These are phyloP conservation scores for Arbacia lixula DNA, from an alignment of 53 echinoderm and acorn worm genomes.

Conservation along the genomic window DNA sequence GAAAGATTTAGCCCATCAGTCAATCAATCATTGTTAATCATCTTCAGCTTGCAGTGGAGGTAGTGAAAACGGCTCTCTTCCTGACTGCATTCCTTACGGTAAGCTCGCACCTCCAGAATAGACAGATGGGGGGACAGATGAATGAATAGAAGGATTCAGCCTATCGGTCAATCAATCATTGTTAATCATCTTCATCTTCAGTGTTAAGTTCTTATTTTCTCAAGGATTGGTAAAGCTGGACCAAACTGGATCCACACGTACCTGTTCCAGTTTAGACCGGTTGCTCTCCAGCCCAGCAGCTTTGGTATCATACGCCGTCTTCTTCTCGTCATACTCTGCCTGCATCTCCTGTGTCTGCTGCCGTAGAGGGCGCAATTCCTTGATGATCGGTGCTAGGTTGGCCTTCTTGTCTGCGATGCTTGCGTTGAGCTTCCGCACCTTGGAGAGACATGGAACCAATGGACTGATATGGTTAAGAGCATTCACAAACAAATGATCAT, in stretches of 20 bases:
- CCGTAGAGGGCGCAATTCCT: slow-evolving; percentile 86
- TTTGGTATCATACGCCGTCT: slow-evolving; percentile 81
- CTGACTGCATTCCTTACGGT: slow-evolving; percentile 92
- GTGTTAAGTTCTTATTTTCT: too few relatives aligned
- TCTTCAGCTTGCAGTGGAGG: slow-evolving; percentile 83
- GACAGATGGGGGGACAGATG: background rate
- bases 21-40: too few relatives aligned
- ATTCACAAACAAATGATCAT: too few relatives aligned
- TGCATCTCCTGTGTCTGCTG: slow-evolving; percentile 88
- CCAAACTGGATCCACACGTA: too few relatives aligned
- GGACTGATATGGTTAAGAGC: background rate
- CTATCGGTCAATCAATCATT: too few relatives aligned
- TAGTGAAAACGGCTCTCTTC: slow-evolving; percentile 96
- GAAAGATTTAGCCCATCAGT: too few relatives aligned
- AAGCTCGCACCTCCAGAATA: slow-evolving; percentile 86
- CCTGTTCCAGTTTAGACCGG: slow-evolving; percentile 96
- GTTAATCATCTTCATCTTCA: too few relatives aligned
- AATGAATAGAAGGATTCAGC: background rate
- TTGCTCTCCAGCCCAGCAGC: slow-evolving; percentile 95
- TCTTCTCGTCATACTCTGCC: slow-evolving; percentile 79
- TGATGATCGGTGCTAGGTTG: slow-evolving; percentile 88
- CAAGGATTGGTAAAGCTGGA: too few relatives aligned
- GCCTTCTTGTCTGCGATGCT: slow-evolving; percentile 90
- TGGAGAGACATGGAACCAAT: background rate
- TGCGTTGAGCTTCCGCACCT: slow-evolving; percentile 87